Conservation (phyloP, 1,140 invertebrate genomes). For the Zaprionus ornatus region DNA sequence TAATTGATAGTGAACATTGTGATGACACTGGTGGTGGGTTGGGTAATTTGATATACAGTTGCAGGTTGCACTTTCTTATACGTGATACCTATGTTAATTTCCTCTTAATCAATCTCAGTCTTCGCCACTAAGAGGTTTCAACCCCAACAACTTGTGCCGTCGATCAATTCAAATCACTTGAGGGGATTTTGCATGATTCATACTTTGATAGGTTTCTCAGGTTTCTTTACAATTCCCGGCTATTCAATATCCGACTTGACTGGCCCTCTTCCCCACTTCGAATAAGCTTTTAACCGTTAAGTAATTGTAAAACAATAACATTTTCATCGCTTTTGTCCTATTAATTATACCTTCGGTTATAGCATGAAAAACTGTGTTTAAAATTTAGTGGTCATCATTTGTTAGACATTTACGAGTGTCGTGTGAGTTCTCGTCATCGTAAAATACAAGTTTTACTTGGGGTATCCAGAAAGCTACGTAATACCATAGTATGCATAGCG, state of each 20-base stretch:
- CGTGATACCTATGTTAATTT: neutral
- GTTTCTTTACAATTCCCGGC: neutral
- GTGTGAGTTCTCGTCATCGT: neutral
- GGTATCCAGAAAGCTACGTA: neutral
- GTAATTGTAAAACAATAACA: neutral
- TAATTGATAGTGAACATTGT: neutral
- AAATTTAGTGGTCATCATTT: neutral
- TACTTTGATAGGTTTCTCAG: neutral
- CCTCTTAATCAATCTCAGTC: constrained; percentile 54
- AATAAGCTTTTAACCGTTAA: neutral
- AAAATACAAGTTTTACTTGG: neutral
- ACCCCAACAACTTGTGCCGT: constrained; percentile 10
- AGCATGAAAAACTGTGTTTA: neutral
- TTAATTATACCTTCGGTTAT: neutral
- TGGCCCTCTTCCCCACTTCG: neutral
- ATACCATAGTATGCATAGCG: neutral
- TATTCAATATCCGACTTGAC: no score
- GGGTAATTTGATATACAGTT: constrained; percentile 62
- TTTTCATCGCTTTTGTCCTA: neutral
- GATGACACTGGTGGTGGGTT: neutral
- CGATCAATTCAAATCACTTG: neutral
- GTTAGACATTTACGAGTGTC: neutral
- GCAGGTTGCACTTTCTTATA: constrained; percentile 47
- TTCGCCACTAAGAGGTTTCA: constrained; percentile 71
- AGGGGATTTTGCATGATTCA: constrained; percentile 1